These are phyloP conservation scores for Endotricha flammealis DNA, from an alignment of 2,888 invertebrate genomes.

Conservation along the genomic window DNA sequence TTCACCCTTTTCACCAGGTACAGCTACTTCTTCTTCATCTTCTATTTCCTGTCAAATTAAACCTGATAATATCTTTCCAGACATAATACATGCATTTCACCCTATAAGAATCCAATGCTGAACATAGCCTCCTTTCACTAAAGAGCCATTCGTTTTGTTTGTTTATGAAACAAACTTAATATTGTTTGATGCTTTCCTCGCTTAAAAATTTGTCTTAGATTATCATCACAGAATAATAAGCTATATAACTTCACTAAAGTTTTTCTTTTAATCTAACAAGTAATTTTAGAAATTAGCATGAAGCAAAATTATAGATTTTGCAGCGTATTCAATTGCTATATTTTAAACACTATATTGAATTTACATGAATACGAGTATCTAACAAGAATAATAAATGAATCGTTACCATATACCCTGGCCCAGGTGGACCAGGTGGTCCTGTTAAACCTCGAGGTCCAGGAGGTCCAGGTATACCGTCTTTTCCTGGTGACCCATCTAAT, in stretches of 20 bases:
- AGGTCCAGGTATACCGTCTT: slow-evolving; percentile 79
- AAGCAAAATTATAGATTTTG: too few relatives aligned
- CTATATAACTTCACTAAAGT: too few relatives aligned
- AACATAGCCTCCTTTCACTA: too few relatives aligned
- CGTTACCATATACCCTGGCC: slow-evolving; percentile 51
- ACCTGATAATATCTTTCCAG: slow-evolving; percentile 32
- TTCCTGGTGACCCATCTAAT: slow-evolving; percentile 83
- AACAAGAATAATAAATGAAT: slow-evolving; percentile 20
- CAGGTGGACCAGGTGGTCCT: slow-evolving; percentile 77
- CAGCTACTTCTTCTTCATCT: slow-evolving; percentile 30
- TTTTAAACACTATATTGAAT: too few relatives aligned
- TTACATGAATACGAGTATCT: background rate
- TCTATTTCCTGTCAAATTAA: slow-evolving; percentile 51
- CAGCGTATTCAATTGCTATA: too few relatives aligned
- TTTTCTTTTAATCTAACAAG: too few relatives aligned
- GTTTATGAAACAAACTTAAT: too few relatives aligned
- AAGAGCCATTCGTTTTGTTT: too few relatives aligned
- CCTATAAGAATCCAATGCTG: background rate
- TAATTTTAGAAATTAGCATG: too few relatives aligned
- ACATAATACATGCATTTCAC: background rate
- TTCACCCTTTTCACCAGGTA: slow-evolving; percentile 44
- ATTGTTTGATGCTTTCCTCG: too few relatives aligned
- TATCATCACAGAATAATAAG: too few relatives aligned
- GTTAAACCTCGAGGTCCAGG: slow-evolving; percentile 78
- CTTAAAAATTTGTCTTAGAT: too few relatives aligned